Evolutionary conservation across 2,797 vertebrate genomes (phyloP), one percentile per base, ranked within the genome.

Genomic region (Squalus acanthias): DNA sequence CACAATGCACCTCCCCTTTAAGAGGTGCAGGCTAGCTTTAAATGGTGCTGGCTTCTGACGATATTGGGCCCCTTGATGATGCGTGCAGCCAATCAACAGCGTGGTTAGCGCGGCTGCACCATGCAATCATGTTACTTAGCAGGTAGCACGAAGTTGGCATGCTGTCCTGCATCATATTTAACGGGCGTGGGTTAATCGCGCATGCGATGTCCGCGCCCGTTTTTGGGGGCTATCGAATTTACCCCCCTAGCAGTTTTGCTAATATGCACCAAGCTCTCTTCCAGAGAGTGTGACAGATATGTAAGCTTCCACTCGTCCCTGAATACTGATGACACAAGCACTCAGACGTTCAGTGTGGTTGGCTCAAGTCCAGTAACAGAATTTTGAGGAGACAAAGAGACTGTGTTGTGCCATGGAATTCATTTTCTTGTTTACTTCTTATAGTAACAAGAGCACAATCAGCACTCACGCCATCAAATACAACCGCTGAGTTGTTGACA

Each of bases 401-500:
- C 98, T 98, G 98, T 98, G 98, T 98, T 98, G 98, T 97, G 96
- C 97, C 97, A 98, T 98, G 97, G 97, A 98, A 98, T 98, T 98
- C 97, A 98, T 98, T 98, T 98, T 98, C 98, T 98, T 98, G 98
- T 98, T 98, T 98, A 98, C 98, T 98, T 98, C 98, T 98, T 98
- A 97, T 97, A 98, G 98, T 98, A 98, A 98, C 98, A 98, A 98
- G 98, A 98, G 98, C 97, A 98, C 98, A 98, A 98, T 98, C 98
- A 98, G 97, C 98, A 97, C 98, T 98, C 98, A 97, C 97, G 98
- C 97, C 98, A 98, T 98, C 96, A 97, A 98, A 98, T 98, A 97
- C 98, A 98, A 98, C 97, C 20, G 96, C 96, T 97, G 98, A 98
- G 98, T 97, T 98, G 98, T 98, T 98, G 98, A 98, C 98, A 98